Conservation (phyloP, 2,888 invertebrate species). For the Mesochorus sp. region DNA sequence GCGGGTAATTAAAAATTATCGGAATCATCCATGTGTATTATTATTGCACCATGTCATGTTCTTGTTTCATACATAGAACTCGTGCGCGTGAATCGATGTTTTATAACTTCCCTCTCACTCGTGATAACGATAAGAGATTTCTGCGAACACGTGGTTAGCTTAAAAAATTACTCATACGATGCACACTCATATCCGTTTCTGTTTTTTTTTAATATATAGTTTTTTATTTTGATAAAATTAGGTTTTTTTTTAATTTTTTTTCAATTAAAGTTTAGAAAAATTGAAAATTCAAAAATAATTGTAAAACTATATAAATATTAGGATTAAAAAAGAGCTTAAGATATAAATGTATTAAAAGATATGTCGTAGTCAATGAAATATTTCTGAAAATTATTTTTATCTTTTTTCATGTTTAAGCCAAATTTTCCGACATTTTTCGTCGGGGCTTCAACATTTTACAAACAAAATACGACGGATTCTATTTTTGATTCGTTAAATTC, state of each 20-base stretch:
- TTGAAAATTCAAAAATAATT: too few relatives aligned
- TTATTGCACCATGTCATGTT: not conserved
- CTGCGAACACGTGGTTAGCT: constrained; percentile 7
- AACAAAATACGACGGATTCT: not conserved
- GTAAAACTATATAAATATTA: too few relatives aligned
- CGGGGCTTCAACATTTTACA: not conserved
- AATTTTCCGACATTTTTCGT: not conserved
- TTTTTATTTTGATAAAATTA: too few relatives aligned
- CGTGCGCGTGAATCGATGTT: constrained; percentile 5
- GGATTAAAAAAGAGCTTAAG: too few relatives aligned
- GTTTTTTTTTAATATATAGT: not conserved
- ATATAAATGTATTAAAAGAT: too few relatives aligned
- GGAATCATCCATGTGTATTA: not conserved
- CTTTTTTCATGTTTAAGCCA: not conserved
- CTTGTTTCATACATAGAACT: constrained; percentile 12
- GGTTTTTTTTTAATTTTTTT: too few relatives aligned
- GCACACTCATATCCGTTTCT: not conserved
- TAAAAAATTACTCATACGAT: constrained; percentile 1
- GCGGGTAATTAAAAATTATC: too few relatives aligned
- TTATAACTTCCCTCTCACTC: not conserved
- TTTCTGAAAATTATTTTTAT: too few relatives aligned
- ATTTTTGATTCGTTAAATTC: constrained; percentile 3
- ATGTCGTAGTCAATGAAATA: too few relatives aligned
- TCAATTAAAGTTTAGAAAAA: too few relatives aligned
- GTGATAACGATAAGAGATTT: constrained; percentile 33